A percentile compares a stretch with the other conserved stretches of the same genome.
phyloP scores from a whole-genome alignment of 2,797 vertebrate genomes.

The Lindbergichthys nudifrons region DNA sequence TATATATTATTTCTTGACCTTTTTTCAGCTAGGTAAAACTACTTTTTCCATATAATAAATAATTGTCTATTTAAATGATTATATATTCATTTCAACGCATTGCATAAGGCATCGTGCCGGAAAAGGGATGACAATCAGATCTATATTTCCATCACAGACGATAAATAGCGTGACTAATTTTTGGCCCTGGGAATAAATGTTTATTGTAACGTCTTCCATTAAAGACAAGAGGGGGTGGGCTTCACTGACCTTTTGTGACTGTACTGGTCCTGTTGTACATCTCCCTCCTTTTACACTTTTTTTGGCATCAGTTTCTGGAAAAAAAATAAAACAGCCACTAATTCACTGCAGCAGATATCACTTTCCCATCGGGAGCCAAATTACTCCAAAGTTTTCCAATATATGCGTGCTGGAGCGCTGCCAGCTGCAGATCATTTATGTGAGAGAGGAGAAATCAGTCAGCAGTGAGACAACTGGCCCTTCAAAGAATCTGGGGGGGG shows the following conservation, averaged over 20 bases:
- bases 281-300: not conserved
- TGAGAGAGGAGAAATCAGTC: conserved; percentile 38
- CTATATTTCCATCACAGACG: too few relatives aligned
- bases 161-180: too few relatives aligned
- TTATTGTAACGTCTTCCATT: too few relatives aligned
- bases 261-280: not conserved
- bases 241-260: not conserved
- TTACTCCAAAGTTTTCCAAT: conserved; percentile 35
- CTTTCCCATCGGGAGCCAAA: conserved; percentile 41
- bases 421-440: conserved; percentile 39
- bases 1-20: not conserved
- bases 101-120: too few relatives aligned
- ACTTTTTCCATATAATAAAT: too few relatives aligned
- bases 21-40: too few relatives aligned
- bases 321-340: conserved; percentile 3
- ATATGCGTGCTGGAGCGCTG: conserved; percentile 4
- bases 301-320: not conserved
- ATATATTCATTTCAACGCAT: too few relatives aligned
- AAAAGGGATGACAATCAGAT: too few relatives aligned
- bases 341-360: conserved; percentile 20
- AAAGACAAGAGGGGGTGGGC: too few relatives aligned
- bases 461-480: conserved; percentile 12
- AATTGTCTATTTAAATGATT: too few relatives aligned
- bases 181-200: too few relatives aligned
- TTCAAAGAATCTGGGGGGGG: conserved; percentile 14